phyloP scores from a whole-genome alignment of 2,113 vertebrate genomes.

The Tenrec ecaudatus region DNA sequence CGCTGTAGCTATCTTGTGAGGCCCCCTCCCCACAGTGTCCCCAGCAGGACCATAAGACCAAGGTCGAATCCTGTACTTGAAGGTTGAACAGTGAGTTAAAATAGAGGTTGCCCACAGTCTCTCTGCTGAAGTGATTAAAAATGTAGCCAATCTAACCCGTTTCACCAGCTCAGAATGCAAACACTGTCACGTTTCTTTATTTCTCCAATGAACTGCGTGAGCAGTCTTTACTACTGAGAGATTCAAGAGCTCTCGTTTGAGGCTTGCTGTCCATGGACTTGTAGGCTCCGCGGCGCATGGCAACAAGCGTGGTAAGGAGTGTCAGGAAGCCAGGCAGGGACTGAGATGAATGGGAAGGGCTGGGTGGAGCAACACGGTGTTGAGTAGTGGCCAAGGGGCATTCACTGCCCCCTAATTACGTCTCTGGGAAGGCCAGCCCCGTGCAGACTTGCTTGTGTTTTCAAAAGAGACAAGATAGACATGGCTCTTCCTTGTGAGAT shows the following conservation, averaged over 20 bases:
- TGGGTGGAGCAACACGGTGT: neutral
- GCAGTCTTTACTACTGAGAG: slow-evolving; percentile 42
- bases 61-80: neutral
- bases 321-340: neutral
- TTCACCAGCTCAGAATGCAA: slow-evolving; percentile 47
- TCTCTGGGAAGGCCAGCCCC: neutral
- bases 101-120: neutral
- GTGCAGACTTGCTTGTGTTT: slow-evolving; percentile 10
- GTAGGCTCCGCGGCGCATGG: neutral
- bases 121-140: slow-evolving; percentile 55
- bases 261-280: slow-evolving; percentile 31
- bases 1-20: neutral
- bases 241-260: slow-evolving; percentile 32
- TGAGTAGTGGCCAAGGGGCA: neutral
- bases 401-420: accelerated
- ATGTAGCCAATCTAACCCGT: neutral
- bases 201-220: slow-evolving; percentile 70
- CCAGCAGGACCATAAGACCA: neutral
- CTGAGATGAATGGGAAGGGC: neutral
- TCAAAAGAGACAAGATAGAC: neutral
- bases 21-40: neutral
- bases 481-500: slow-evolving; percentile 17
- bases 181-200: slow-evolving; percentile 58
- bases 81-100: neutral
- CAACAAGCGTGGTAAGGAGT: neutral